A percentile compares a stretch with the other conserved stretches of the same genome.
phyloP scores from a whole-genome alignment of 2,888 invertebrate species.

The Blera fallax region DNA sequence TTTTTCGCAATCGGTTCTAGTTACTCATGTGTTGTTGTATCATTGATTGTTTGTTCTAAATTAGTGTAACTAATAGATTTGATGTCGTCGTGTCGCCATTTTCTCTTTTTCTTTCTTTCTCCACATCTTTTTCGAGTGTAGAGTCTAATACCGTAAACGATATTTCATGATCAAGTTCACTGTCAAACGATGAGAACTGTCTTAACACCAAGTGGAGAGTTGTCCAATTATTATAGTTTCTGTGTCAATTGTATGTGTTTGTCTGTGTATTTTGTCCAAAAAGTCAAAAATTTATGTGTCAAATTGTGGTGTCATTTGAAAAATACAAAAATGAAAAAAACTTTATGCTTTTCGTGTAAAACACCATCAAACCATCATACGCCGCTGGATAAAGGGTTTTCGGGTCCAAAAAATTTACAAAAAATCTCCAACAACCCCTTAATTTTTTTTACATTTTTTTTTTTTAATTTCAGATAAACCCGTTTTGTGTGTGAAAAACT shows the following conservation, averaged over 20 bases:
- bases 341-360: constrained; percentile 51
- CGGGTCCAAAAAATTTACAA: constrained; percentile 12
- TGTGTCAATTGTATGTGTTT: constrained; percentile 28
- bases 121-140: not conserved
- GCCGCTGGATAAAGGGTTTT: constrained; percentile 65
- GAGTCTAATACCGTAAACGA: constrained; percentile 14
- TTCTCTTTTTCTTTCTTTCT: constrained; percentile 1
- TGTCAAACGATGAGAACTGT: constrained; percentile 15
- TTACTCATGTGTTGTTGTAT: constrained; percentile 19
- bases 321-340: not conserved
- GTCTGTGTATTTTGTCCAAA: constrained; percentile 37
- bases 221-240: constrained; percentile 1
- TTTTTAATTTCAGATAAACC: constrained; percentile 70
- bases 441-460: constrained; percentile 37
- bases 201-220: constrained; percentile 13
- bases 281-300: constrained; percentile 9
- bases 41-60: constrained; percentile 36
- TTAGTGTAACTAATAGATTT: constrained; percentile 26
- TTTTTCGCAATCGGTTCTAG: constrained; percentile 46
- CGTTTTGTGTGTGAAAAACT: constrained; percentile 54
- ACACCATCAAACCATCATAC: constrained; percentile 43
- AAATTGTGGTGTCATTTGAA: constrained; percentile 15
- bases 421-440: constrained; percentile 47
- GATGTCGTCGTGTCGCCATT: constrained; percentile 55
- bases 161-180: constrained; percentile 54